phyloP scores from a whole-genome alignment of 2,888 invertebrate genomes.

The Eristalinus aeneus region DNA sequence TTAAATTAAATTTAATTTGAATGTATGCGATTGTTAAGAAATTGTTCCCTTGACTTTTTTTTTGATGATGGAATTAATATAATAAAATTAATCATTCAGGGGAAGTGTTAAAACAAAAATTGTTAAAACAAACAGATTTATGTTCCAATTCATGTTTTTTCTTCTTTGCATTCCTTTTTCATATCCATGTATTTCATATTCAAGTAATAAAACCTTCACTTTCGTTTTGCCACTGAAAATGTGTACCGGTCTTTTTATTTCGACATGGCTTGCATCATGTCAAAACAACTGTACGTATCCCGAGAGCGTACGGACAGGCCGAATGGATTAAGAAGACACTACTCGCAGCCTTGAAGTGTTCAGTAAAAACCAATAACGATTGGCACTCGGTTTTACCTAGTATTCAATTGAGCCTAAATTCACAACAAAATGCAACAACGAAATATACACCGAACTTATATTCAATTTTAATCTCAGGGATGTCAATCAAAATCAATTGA shows the following conservation, averaged over 20 bases:
- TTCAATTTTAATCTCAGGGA: slow-evolving; percentile 21
- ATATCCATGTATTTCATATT: too few relatives aligned
- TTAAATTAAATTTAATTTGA: background rate
- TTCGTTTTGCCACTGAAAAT: too few relatives aligned
- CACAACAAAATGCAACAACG: slow-evolving; percentile 17
- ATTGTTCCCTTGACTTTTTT: background rate
- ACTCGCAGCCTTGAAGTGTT: slow-evolving; percentile 14
- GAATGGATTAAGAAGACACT: slow-evolving; percentile 38
- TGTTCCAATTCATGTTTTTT: too few relatives aligned
- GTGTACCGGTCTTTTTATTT: too few relatives aligned
- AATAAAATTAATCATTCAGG: too few relatives aligned
- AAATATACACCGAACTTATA: slow-evolving; percentile 15
- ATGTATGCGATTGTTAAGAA: too few relatives aligned
- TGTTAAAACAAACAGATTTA: background rate
- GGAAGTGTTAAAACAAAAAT: background rate
- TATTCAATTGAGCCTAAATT: slow-evolving; percentile 38
- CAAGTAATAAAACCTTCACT: too few relatives aligned
- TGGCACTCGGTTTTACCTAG: slow-evolving; percentile 22
- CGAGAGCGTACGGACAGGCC: slow-evolving; percentile 26
- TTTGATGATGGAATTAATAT: too few relatives aligned
- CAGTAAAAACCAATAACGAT: slow-evolving; percentile 15
- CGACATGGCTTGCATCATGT: slow-evolving; percentile 12
- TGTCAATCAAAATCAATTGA: slow-evolving; percentile 4
- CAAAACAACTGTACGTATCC: slow-evolving; percentile 15
- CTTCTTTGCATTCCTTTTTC: too few relatives aligned